Evolutionary conservation across 2,797 vertebrate genomes (phyloP).

Genomic region (Ctenopoma multispine): DNA sequence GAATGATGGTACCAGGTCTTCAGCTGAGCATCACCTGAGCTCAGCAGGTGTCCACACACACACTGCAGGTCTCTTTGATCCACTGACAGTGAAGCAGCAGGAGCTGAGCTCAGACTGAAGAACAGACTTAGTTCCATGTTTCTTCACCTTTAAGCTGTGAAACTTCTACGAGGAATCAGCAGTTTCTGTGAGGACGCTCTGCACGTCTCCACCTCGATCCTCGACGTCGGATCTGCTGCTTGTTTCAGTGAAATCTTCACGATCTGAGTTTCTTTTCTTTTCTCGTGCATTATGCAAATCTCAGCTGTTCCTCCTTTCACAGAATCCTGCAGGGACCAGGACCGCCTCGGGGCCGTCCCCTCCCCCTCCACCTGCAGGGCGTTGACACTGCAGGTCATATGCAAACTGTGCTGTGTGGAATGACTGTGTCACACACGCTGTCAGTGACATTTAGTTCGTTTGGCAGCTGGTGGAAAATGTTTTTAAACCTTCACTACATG

Average conservation of each 20-base stretch:
- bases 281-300: slow-evolving; percentile 4
- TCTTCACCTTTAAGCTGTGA: too few species aligned
- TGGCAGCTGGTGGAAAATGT: too few species aligned
- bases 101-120: neutral
- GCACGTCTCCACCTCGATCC: too few species aligned
- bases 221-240: too few species aligned
- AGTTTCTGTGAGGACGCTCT: too few species aligned
- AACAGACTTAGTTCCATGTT: too few species aligned
- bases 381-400: neutral
- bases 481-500: too few species aligned
- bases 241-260: neutral
- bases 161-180: too few species aligned
- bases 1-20: too few species aligned
- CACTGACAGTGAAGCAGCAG: slow-evolving; percentile 6
- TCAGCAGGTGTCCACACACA: slow-evolving; percentile 10
- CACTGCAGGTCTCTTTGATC: neutral
- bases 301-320: neutral
- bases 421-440: too few species aligned
- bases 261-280: neutral
- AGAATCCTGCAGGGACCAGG: neutral
- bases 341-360: neutral
- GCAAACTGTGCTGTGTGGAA: neutral
- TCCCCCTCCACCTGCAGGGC: neutral
- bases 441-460: too few species aligned
- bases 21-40: neutral